Base-by-base conservation (phyloP, 2,888 invertebrate species). In the Euplagia quadripunctaria region DNA sequence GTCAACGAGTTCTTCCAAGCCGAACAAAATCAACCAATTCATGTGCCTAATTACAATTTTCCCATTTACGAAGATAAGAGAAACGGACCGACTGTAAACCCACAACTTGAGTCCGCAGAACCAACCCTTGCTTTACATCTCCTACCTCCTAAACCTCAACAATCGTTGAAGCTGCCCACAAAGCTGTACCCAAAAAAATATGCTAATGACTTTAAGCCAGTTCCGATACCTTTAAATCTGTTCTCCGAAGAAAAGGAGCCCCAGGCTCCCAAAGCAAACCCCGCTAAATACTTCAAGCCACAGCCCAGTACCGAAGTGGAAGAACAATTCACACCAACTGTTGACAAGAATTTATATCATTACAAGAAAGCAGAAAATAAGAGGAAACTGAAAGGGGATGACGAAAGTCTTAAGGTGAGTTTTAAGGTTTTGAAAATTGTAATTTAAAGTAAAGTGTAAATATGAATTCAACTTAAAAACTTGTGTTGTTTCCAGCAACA, bases 181-280 rank as follows among this genome's bases (percentile, higher is more conserved):
- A 95, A 95, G 83, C 83, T 94, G 43, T 97, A 96, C 82, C 97
- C 97, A 0, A 97, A 97, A 86, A 97, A 97, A 86, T 97, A 94
- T 87, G 89, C 92, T 76, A 92, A 94, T 67, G 93, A 94, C 42
- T 94, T 96, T 72, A 96, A 95, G 72, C 94, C 96, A 0, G 87
- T 95, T 64, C 91, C 94, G 2, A 94, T 96, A 80, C 96, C 96
- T 11, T 85, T 95, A 74, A 85, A 86, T 7, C 93, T 93, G 79
- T 94, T 88, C 74, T 88, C 86, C 61, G 92, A 91, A 49, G 90
- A 89, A 31, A 79, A 89, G 61, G 80, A 82, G 16, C 89, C 85
- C 76, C 87, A 94, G 88, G 86, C 94, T 20, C 96, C 96, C 74
- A 93, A 92, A 83, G 96, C 95, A 67, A 93, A 95, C 79, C 94